phyloP scores from a whole-genome alignment of 1,140 invertebrate genomes.

The Drosophila quadrilineata region DNA sequence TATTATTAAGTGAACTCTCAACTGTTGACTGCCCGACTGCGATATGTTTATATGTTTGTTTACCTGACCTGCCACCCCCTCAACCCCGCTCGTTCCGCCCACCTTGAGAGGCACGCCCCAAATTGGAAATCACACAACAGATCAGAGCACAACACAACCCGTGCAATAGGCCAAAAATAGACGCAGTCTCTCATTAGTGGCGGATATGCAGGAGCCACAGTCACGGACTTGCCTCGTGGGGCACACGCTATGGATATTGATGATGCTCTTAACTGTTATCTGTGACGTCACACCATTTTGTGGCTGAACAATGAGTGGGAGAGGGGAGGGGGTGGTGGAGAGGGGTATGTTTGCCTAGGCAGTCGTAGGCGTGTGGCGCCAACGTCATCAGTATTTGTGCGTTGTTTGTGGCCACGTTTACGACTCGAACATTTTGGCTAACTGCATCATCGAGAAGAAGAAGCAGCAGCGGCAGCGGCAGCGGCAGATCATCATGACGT shows the following conservation, averaged over 20 bases:
- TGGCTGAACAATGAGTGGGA: too few relatives aligned
- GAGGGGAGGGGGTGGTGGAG: too few relatives aligned
- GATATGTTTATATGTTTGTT: too few relatives aligned
- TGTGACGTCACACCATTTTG: slow-evolving; percentile 55
- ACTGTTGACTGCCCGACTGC: too few relatives aligned
- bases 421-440: too few relatives aligned
- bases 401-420: too few relatives aligned
- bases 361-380: slow-evolving; percentile 41
- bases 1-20: slow-evolving; percentile 61
- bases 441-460: slow-evolving; percentile 19
- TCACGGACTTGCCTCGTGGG: neutral
- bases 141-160: slow-evolving; percentile 26
- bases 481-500: slow-evolving; percentile 50
- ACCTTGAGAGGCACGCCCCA: neutral
- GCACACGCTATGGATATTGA: slow-evolving; percentile 38
- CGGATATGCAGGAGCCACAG: slow-evolving; percentile 15
- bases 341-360: too few relatives aligned
- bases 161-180: slow-evolving; percentile 68
- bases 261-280: neutral
- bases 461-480: too few relatives aligned
- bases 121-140: slow-evolving; percentile 33
- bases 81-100: too few relatives aligned
- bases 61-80: too few relatives aligned
- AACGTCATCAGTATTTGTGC: slow-evolving; percentile 49
- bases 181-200: slow-evolving; percentile 30